Base-by-base conservation (phyloP, 2,113 vertebrate species). In the Dromaius novaehollandiae region DNA sequence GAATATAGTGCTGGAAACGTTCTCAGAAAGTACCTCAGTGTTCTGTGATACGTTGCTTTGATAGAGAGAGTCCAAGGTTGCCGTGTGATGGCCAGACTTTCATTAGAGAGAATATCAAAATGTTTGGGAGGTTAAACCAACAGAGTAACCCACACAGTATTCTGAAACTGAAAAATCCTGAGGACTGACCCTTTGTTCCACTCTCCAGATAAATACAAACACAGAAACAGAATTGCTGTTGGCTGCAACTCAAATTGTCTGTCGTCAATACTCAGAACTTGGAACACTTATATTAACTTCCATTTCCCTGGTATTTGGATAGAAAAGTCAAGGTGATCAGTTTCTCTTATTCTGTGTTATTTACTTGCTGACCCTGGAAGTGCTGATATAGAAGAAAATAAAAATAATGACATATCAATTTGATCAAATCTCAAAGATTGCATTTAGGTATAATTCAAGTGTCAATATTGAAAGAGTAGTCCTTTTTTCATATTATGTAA, bases 11-110 rank as follows among this genome's bases (percentile, higher is more conserved):
- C 20, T n/a, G 26, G 30, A 26, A 75, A 13, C 2, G 5, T 60
- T 60, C 48, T 94, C 46, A 50, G 36, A 7, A 88, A 53, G 22
- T 24, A 34, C 3, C 25, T 82, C 1, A 0, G 4, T 26, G 12
- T 44, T 85, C 38, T 64, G 8, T 50, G 81, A 38, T 9, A 17
- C 21, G 8, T 11, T 85, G 20, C 8, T 88, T 76, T 76, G 82
- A 46, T 0, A 0, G 11, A 74, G 4, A 3, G 71, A 63, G 61
- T 38, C 14, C 53, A 86, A 80, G 53, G 75, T 9, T 86, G 36
- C 38, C 30, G 38, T 0, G 0, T 40, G 42, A 68, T 13, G 4
- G 2, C 2, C 3, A 6, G 25, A 3, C 79, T 83, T 91, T 51
- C 79, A 34, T 56, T 11, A 36, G 36, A 24, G 4, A 75, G 28